Conservation (phyloP, 2,113 vertebrate genomes). For the Oryzias woworae region DNA sequence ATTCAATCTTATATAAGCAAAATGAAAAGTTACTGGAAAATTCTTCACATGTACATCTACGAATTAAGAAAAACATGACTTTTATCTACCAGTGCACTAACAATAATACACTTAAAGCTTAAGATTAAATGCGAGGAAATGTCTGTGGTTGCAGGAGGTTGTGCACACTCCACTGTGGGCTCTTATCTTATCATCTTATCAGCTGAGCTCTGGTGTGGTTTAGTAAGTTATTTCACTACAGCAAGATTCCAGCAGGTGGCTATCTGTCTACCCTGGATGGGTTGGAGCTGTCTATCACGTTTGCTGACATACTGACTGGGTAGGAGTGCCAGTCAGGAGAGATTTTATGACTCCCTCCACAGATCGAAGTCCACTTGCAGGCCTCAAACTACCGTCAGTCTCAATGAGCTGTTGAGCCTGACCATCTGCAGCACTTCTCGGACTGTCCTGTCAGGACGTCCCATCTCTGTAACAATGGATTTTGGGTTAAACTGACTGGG, state of each 20-base stretch:
- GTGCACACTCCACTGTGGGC: neutral
- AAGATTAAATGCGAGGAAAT: neutral
- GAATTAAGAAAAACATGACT: too few relatives aligned
- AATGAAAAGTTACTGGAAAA: too few relatives aligned
- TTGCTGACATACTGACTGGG: constrained; percentile 37
- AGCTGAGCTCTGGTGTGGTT: constrained; percentile 27
- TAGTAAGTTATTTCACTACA: constrained; percentile 35
- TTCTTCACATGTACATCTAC: too few relatives aligned
- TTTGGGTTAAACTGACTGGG: constrained; percentile 28
- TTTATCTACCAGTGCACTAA: too few relatives aligned
- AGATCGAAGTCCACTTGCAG: constrained; percentile 75
- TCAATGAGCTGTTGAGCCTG: constrained; percentile 47
- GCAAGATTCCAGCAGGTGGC: constrained; percentile 50
- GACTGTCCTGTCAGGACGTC: constrained; percentile 42
- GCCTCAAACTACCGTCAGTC: constrained; percentile 67
- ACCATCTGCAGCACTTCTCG: constrained; percentile 35
- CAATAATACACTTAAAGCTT: too few relatives aligned
- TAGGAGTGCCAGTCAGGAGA: constrained; percentile 78
- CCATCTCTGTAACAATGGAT: constrained; percentile 49
- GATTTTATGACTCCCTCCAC: constrained; percentile 72
- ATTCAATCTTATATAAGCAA: too few relatives aligned
- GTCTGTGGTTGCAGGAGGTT: constrained; percentile 18
- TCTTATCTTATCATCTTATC: constrained; percentile 75
- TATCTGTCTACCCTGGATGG: constrained; percentile 17
- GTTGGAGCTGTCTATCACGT: constrained; percentile 17